Base-by-base conservation (phyloP, 2,797 vertebrate genomes). In the Nannoperca obscura region DNA sequence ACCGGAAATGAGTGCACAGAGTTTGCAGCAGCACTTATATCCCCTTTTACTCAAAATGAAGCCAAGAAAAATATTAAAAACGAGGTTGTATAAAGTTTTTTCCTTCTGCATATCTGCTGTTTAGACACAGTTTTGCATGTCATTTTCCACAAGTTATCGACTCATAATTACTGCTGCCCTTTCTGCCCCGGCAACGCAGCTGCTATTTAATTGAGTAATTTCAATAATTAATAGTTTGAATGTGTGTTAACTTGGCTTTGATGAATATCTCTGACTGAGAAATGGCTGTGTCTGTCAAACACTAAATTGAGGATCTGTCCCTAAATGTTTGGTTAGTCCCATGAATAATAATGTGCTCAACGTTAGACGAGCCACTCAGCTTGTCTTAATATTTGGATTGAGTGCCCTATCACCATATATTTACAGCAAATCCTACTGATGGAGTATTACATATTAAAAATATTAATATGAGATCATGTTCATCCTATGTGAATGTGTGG, bases 201-300 rank as follows among this genome's bases (percentile, higher is more conserved):
- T 76, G 67, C 78, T 71, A n/a, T 85, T 88, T 87, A 86, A 86
- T 90, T 44, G 62, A 64, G 63, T 82, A 32, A 86, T 91, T 87
- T 89, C 61, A 89, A 83, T 90, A 89, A 91, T 91, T 88, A 84
- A 87, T 90, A 77, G 81, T 74, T 55, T 60, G 68, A 73, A 63
- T 84, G 63, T 61, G 61, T 4, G 50, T 84, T 81, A 64, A 79
- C 73, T 81, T 82, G 66, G 58, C 70, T 76, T 78, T 86, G 91
- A 92, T 92, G 79, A 78, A 83, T 89, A 80, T 90, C 83, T 78
- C 75, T 50, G 62, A 64, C 58, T 81, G 85, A 82, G 70, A 80
- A 88, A 88, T 62, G 76, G 34, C 71, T 62, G 76, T 53, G 19
- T 87, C 76, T 78, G 85, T 91, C 88, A 87, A 77, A 78, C 58